A percentile compares a stretch with the other conserved stretches of the same genome.
These are phyloP conservation scores for Melieria picta DNA, from an alignment of 2,888 invertebrate genomes.

Conservation along the genomic window DNA sequence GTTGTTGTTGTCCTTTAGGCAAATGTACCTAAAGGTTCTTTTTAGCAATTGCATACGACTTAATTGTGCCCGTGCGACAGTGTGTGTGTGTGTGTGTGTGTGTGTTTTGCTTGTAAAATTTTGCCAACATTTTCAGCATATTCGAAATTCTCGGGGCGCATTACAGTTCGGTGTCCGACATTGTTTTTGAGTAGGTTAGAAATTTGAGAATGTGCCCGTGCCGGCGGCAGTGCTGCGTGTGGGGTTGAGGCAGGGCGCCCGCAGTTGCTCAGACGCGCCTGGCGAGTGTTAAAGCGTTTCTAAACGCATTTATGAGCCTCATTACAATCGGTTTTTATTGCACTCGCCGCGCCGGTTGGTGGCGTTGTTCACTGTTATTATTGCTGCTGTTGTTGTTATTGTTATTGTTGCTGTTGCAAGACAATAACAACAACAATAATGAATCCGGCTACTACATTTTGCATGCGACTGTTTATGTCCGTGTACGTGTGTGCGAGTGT, in stretches of 20 bases:
- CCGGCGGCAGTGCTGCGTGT: no score
- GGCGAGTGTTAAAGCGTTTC: slow-evolving; percentile 31
- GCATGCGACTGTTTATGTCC: slow-evolving; percentile 9
- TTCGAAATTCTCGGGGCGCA: slow-evolving; percentile 16
- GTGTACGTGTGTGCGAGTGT: neutral
- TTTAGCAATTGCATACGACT: neutral
- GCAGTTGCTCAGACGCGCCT: slow-evolving; percentile 20
- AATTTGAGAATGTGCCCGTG: no score
- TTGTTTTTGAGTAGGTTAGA: no score
- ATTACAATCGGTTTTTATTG: slow-evolving; percentile 35
- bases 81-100: slow-evolving; percentile 2
- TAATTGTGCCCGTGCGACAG: neutral
- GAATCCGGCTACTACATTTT: neutral
- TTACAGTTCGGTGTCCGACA: neutral
- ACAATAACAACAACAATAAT: slow-evolving; percentile 26
- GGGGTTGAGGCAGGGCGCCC: neutral
- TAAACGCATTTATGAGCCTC: slow-evolving; percentile 39
- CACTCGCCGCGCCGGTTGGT: slow-evolving; percentile 3
- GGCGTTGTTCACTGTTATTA: neutral
- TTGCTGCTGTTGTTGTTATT: neutral
- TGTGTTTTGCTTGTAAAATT: slow-evolving; percentile 11
- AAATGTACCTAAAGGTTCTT: no score
- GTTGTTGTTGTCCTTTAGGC: no score
- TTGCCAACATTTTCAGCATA: slow-evolving; percentile 25
- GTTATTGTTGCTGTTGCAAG: slow-evolving; percentile 10